These are phyloP conservation scores for Hypotaenidia okinawae DNA, from an alignment of 2,797 vertebrate genomes.

Conservation along the genomic window DNA sequence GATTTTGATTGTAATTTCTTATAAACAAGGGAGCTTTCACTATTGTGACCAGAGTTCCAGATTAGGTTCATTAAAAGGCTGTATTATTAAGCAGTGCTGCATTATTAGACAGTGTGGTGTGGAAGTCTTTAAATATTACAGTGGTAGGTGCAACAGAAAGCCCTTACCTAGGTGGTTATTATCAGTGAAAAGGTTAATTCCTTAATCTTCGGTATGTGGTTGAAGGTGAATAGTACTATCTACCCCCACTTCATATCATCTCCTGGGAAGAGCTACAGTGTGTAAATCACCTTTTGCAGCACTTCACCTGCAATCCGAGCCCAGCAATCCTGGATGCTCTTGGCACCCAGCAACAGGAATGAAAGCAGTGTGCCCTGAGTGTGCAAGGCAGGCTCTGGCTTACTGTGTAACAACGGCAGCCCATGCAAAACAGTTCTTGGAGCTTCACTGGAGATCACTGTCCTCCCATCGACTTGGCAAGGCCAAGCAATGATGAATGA, in stretches of 20 bases:
- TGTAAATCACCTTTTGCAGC: neutral
- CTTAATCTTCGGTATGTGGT: neutral
- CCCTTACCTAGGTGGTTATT: neutral
- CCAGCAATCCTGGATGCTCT: neutral
- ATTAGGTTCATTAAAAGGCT: neutral
- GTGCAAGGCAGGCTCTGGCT: neutral
- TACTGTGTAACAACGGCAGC: accelerated
- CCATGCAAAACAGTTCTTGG: neutral
- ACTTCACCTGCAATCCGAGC: neutral
- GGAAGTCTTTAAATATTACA: neutral
- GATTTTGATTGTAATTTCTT: neutral
- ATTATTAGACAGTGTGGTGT: neutral
- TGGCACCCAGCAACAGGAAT: neutral
- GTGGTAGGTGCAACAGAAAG: neutral
- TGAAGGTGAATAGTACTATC: neutral
- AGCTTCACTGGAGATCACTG: neutral
- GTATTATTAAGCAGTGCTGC: neutral
- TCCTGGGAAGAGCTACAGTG: neutral
- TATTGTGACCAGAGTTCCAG: neutral
- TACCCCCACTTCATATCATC: neutral
- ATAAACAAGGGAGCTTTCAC: neutral
- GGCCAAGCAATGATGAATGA: neutral
- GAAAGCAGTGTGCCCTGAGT: neutral
- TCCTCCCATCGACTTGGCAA: neutral
- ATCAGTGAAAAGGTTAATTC: neutral